Percentiles rank a stretch among this genome's conserved stretches.
Conservation (phyloP, 2,888 invertebrate genomes). For the Trichopria drosophilae region DNA sequence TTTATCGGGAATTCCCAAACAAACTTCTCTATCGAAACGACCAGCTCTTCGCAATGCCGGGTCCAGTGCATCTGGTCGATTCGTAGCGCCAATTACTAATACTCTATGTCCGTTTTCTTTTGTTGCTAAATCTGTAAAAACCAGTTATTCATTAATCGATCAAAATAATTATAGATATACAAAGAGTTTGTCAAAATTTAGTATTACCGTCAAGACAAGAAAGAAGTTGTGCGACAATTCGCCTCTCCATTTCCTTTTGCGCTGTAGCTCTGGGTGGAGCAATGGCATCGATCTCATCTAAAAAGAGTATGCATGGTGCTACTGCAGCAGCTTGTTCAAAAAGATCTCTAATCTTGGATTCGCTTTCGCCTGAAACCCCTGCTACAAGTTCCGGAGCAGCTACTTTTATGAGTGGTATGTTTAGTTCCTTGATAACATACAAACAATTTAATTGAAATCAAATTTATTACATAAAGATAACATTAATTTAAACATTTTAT, state of each 20-base stretch:
- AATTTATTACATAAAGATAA: constrained; percentile 1
- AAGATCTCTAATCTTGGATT: constrained; percentile 86
- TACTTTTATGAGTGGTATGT: constrained; percentile 81
- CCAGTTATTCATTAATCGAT: constrained; percentile 1
- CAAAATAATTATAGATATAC: constrained; percentile 1
- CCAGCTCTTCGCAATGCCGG: constrained; percentile 89
- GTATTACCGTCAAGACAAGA: constrained; percentile 80
- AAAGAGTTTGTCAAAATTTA: constrained; percentile 6
- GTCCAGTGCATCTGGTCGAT: constrained; percentile 88
- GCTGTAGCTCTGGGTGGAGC: constrained; percentile 87
- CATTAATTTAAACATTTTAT: background rate
- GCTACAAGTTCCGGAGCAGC: constrained; percentile 91
- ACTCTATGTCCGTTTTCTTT: constrained; percentile 66
- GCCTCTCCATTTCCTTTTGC: constrained; percentile 92
- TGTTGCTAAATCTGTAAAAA: background rate
- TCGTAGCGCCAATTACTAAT: constrained; percentile 93
- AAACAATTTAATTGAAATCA: too few relatives aligned
- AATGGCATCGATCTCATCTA: constrained; percentile 97
- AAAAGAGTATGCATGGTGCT: constrained; percentile 84
- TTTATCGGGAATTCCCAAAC: constrained; percentile 89
- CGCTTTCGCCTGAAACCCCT: constrained; percentile 94
- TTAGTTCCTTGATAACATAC: constrained; percentile 67
- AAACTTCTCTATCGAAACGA: constrained; percentile 91
- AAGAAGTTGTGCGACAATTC: constrained; percentile 91
- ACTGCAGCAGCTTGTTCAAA: constrained; percentile 80